Evolutionary conservation across 2,888 invertebrate species (phyloP).

Genomic region (Polietes domitor): DNA sequence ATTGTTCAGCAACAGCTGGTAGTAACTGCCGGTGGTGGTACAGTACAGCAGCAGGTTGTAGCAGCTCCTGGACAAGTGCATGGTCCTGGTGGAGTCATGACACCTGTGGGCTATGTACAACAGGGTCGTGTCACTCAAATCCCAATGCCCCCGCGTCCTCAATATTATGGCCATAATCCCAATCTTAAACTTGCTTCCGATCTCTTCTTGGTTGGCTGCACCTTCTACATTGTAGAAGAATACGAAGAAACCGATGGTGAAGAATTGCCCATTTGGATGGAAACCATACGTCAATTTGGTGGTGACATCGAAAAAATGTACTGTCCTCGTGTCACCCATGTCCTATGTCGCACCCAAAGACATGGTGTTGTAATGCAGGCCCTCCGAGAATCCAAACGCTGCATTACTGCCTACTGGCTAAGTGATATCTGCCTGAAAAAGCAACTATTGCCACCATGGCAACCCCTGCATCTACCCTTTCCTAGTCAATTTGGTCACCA

Average conservation of each 20-base stretch:
- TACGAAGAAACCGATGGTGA: conserved; percentile 87
- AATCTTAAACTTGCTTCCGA: conserved; percentile 94
- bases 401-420: conserved; percentile 94
- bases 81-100: conserved; percentile 73
- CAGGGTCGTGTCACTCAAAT: conserved; percentile 77
- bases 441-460: conserved; percentile 95
- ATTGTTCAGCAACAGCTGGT: conserved; percentile 65
- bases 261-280: conserved; percentile 85
- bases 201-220: conserved; percentile 94
- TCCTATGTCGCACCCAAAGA: conserved; percentile 94
- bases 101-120: conserved; percentile 81
- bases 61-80: conserved; percentile 69
- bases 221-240: conserved; percentile 94
- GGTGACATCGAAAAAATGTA: conserved; percentile 94
- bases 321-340: conserved; percentile 93
- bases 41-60: conserved; percentile 67
- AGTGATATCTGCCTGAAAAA: conserved; percentile 94
- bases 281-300: conserved; percentile 89
- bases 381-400: conserved; percentile 85
- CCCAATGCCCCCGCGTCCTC: conserved; percentile 84
- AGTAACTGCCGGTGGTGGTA: conserved; percentile 67
- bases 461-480: conserved; percentile 94
- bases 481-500: conserved; percentile 85
- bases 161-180: conserved; percentile 96
- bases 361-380: conserved; percentile 95